Percentiles rank a stretch among this genome's conserved stretches.
These are phyloP conservation scores for Boulengerochromis microlepis DNA, from an alignment of 2,113 vertebrate species.

Conservation along the genomic window DNA sequence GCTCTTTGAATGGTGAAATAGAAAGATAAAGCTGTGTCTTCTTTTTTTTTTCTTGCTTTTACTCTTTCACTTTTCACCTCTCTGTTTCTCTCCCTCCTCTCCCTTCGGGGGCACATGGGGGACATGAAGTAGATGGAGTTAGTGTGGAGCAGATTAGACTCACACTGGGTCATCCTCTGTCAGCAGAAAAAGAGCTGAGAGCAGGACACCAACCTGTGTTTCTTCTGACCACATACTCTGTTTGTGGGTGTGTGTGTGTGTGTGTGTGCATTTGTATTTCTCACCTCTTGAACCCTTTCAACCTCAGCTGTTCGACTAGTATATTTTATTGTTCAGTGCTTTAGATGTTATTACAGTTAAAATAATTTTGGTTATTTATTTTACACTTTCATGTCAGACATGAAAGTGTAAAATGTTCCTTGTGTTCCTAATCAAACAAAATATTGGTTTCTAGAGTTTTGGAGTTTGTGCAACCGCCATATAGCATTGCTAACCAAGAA, in stretches of 20 bases:
- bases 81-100: neutral
- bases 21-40: neutral
- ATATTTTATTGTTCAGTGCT: neutral
- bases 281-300: neutral
- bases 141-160: constrained; percentile 49
- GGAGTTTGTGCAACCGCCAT: neutral
- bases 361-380: neutral
- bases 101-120: constrained; percentile 21
- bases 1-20: neutral
- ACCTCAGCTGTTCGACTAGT: neutral
- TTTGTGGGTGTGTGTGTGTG: neutral
- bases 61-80: neutral
- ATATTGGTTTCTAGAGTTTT: neutral
- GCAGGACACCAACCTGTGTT: constrained; percentile 47
- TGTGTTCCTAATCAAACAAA: neutral
- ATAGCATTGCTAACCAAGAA: neutral
- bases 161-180: constrained; percentile 44
- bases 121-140: constrained; percentile 40
- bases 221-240: constrained; percentile 12
- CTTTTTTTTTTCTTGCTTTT: neutral
- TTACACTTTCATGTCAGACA: neutral
- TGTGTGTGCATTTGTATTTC: neutral
- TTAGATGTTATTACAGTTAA: neutral
- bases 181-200: constrained; percentile 67
- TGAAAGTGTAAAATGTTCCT: neutral